phyloP scores from a whole-genome alignment of 2,888 invertebrate species.

The Hirtodrosophila cameraria region DNA sequence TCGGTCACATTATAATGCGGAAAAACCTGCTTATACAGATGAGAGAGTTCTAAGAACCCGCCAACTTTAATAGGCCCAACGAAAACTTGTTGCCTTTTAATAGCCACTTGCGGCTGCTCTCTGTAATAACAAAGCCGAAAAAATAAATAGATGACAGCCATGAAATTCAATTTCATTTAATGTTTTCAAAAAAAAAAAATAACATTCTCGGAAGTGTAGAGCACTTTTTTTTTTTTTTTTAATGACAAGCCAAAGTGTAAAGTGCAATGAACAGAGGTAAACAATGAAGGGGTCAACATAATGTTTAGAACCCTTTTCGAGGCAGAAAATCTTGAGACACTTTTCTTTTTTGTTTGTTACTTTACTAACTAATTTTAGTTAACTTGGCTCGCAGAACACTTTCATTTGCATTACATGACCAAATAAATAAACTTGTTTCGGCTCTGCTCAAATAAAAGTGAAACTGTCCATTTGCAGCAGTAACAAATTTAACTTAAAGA shows the following conservation, averaged over 20 bases:
- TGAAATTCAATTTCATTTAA: constrained; percentile 69
- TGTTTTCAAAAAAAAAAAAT: constrained; percentile 22
- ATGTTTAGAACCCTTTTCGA: constrained; percentile 21
- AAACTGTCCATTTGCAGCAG: constrained; percentile 44
- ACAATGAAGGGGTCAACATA: background rate
- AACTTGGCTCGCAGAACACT: constrained; percentile 58
- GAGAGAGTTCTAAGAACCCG: constrained; percentile 66
- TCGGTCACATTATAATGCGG: constrained; percentile 37
- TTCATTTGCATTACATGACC: constrained; percentile 67
- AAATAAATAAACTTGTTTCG: constrained; percentile 55
- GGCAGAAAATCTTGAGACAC: constrained; percentile 19
- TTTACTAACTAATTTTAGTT: constrained; percentile 37
- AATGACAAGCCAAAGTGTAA: constrained; percentile 35
- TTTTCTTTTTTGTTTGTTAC: too few species aligned
- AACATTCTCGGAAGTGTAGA: constrained; percentile 56
- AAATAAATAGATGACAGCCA: constrained; percentile 45
- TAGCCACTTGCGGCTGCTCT: constrained; percentile 42
- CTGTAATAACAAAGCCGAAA: constrained; percentile 59
- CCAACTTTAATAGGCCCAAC: constrained; percentile 58
- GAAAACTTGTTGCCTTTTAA: constrained; percentile 68
- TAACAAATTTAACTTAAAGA: constrained; percentile 10
- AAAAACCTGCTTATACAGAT: constrained; percentile 51
- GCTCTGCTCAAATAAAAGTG: constrained; percentile 67
- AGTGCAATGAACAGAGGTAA: constrained; percentile 49
- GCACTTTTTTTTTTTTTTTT: constrained; percentile 13